Evolutionary conservation across 1,140 invertebrate genomes (phyloP), one percentile per base, ranked within the genome.

Genomic region (Drosophila subpulchrella): DNA sequence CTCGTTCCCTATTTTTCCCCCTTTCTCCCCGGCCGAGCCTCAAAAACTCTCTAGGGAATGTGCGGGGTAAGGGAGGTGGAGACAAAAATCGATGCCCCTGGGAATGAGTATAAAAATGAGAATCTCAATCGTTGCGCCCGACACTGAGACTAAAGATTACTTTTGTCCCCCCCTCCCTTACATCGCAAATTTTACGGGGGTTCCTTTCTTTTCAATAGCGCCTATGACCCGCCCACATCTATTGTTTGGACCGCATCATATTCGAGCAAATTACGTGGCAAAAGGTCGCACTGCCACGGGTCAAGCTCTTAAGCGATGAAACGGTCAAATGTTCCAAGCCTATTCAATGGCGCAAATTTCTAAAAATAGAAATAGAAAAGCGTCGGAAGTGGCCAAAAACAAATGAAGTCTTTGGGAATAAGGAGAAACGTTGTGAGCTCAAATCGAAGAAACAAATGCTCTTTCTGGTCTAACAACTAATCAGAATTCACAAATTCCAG

Each of bases 221-320:
- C 63, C 59, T 62, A 62, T 58, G 59, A n/a, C 24, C 53, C 53
- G 15, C 24, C 62, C 36, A 20, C 60, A 7, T n/a, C 47, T 6
- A 24, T 51, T 53, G 42, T 42, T 48, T 56, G 60, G 41, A 44
- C 57, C 46, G 47, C 51, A 61, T 67, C 48, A 59, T 74, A 82
- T 78, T 81, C 57, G 68, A 83, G 55, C 79, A 81, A 81, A 81
- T 82, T 81, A 81, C 79, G 80, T 71, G 51, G 67, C 67, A 50
- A 71, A 71, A 71, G 67, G 67, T 71, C 67, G 65, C 27, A 7
- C 7, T 50, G 67, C 44, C 65, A 57, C 34, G 67, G 67, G 67
- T 71, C 67, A 34, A 44, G 42, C 42, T 58, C 4, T 53, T 36
- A 57, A 41, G 20, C 42, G 39, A 32, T 42, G 44, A 51, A 67